Conservation (phyloP, 1,140 invertebrate genomes). For the Pristionchus pacificus region DNA sequence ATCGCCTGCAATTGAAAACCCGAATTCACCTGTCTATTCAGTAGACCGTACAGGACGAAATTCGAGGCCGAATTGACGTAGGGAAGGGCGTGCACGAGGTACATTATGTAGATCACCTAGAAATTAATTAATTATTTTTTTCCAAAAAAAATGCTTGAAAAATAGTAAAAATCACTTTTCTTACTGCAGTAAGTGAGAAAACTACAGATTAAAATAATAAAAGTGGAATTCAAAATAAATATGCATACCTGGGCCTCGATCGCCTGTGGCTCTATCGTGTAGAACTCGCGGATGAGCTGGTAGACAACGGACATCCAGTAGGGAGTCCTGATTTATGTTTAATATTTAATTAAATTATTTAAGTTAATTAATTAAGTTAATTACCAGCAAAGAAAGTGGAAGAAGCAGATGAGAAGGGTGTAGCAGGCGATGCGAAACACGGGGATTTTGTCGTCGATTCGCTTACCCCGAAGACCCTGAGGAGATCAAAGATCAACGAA, state of each 20-base stretch:
- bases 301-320: constrained; percentile 38
- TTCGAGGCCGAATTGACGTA: constrained; percentile 54
- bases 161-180: too few relatives aligned
- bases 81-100: constrained; percentile 54
- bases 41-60: constrained; percentile 50
- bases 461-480: not conserved
- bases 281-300: constrained; percentile 12
- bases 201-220: constrained; percentile 41
- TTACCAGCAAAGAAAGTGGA: constrained; percentile 54
- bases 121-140: too few relatives aligned
- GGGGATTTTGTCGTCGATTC: constrained; percentile 31
- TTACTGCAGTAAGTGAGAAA: too few relatives aligned
- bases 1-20: too few relatives aligned
- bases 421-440: constrained; percentile 50
- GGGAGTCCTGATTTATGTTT: constrained; percentile 16
- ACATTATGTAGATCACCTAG: constrained; percentile 51
- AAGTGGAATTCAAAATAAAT: too few relatives aligned
- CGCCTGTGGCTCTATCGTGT: constrained; percentile 13
- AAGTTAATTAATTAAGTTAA: not conserved
- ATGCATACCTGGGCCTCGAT: constrained; percentile 29
- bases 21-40: constrained; percentile 34
- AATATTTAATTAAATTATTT: not conserved
- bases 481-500: constrained; percentile 5
- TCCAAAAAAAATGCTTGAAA: too few relatives aligned
- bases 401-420: constrained; percentile 53